Base-by-base conservation (phyloP, 2,797 vertebrate species). In the Dromococcyx pavoninus region DNA sequence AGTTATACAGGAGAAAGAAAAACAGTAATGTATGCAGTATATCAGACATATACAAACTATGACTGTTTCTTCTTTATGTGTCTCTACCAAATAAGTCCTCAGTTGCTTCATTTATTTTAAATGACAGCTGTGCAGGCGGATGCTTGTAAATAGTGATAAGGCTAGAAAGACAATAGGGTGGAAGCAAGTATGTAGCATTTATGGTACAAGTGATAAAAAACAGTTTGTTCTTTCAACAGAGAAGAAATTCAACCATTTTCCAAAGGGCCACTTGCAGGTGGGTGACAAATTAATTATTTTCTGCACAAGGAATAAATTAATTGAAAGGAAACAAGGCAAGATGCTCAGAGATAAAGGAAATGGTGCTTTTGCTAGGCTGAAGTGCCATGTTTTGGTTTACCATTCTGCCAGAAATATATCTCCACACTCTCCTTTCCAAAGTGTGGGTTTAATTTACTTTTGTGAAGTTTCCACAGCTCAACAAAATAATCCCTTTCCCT, bases 271-370 rank as follows among this genome's bases (percentile, higher is more conserved):
- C 69, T 96, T 95, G 73, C 90, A 93, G 79, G 88, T 85, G 41
- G 85, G 86, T 94, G 77, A 88, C 56, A 93, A 95, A 85, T 88
- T 30, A 96, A 72, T 72, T 89, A 88, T 93, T 88, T 94, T 58
- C 80, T 93, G 77, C 62, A 94, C 65, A 57, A 41, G 50, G 53
- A 86, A 46, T 30, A 88, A 91, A 77, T 60, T 81, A 94, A 92
- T 88, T 92, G 86, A 94, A 95, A 97, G 64, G 71, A 94, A 95
- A 94, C 80, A 88, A 96, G 89, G 87, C 87, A 92, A 95, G 81
- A 89, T 93, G 86, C 64, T 95, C 91, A 88, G 37, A 86, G 79
- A 91, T 74, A 95, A 89, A 86, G 82, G 60, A 89, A 80, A 71
- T 54, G 65, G 67, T 93, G 86, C 7, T 23, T 86, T 82, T 88